Base-by-base conservation (phyloP, 2,888 invertebrate species). In the Lordiphosa andalusiaca region DNA sequence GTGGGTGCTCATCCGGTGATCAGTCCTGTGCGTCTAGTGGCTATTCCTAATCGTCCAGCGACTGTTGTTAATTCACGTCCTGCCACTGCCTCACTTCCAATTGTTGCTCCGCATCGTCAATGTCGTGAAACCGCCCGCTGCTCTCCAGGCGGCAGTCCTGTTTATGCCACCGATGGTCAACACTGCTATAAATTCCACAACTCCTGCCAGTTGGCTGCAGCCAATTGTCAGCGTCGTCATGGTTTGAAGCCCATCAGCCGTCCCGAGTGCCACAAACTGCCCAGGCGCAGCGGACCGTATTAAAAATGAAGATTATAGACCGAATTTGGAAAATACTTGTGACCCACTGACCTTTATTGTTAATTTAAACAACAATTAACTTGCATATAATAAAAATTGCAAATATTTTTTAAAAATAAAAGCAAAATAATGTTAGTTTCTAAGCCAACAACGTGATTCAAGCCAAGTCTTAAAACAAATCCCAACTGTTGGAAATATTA, bases 161-260 rank as follows among this genome's bases (percentile, higher is more conserved):
- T 42, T 13, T 42, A 42, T 42, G 42, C 42, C 42, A 30, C 42
- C 9, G 42, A 42, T 42, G 42, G 42, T 25, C 23, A 25, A 9
- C n/a, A 7, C 9, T 42, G 42, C 30, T 9, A 30, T 9, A 42
- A 42, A 42, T 30, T 42, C 30, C 13, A 5, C 42, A 42, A 13
- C 9, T 13, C 25, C 12, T 42, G 42, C 9, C 42, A 42, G 13
- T 13, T 42, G 42, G 42, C 42, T 13, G 12, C 25, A 5, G 42
- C 13, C 25, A 42, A 42, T 30, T 42, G 42, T 9, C 25, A 42
- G 21, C 42, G 42, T 30, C 42, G 12, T 7, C 30, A 30, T 30
- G 25, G 30, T 13, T 2, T 42, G 13, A 42, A 30, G 21, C 10
- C 13, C 9, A 42, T 42, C 5, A 30, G 30, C 42, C 42, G 42